Percentiles rank a stretch among this genome's conserved stretches.
Conservation (phyloP, 2,797 vertebrate genomes). For the Pantherophis vulpinus region DNA sequence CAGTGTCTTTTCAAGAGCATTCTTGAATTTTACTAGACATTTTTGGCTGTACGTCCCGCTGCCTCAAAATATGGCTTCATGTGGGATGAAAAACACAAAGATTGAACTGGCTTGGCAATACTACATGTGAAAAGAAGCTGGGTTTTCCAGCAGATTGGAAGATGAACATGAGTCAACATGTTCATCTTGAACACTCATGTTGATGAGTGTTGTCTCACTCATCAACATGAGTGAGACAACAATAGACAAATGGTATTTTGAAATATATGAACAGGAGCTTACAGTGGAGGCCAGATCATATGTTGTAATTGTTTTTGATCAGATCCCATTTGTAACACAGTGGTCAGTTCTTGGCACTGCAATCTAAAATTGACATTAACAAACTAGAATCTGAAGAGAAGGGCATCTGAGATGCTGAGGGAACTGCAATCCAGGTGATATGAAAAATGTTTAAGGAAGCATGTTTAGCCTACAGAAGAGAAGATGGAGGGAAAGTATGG, state of each 20-base stretch:
- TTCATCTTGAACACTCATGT: too few relatives aligned
- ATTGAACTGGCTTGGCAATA: neutral
- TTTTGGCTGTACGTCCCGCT: neutral
- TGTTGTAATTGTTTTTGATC: neutral
- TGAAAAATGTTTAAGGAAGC: neutral
- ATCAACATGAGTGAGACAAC: neutral
- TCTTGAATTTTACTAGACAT: neutral
- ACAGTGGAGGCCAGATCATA: neutral
- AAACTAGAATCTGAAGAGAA: neutral
- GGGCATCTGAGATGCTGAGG: neutral
- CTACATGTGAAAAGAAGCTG: neutral
- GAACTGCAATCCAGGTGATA: neutral
- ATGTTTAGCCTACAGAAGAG: neutral
- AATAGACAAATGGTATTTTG: neutral
- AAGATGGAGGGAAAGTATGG: neutral
- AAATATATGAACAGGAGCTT: neutral
- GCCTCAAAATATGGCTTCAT: neutral
- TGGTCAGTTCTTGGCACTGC: neutral
- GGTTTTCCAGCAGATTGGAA: neutral
- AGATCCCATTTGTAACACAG: neutral
- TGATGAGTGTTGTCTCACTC: too few relatives aligned
- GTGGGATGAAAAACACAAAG: neutral
- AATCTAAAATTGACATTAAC: neutral
- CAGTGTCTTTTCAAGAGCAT: neutral
- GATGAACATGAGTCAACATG: neutral